Conservation (phyloP, 2,888 invertebrate genomes). For the Rhynchonema sp. region DNA sequence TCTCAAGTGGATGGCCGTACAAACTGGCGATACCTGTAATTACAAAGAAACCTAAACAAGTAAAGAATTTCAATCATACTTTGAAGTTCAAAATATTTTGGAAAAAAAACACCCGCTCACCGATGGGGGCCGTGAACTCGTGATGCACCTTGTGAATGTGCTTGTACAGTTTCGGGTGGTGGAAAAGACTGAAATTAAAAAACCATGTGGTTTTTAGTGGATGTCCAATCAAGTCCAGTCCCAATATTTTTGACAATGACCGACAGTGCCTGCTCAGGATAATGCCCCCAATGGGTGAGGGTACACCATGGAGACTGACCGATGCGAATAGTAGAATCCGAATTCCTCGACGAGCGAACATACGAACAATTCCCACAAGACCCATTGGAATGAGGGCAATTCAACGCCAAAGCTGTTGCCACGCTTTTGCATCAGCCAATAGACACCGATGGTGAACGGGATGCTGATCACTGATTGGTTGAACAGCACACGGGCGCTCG, state of each 20-base stretch:
- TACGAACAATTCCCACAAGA: conserved; percentile 49
- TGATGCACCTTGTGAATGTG: conserved; percentile 66
- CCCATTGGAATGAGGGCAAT: conserved; percentile 44
- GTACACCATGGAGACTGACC: too few species aligned
- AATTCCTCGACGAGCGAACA: conserved; percentile 57
- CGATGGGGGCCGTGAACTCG: conserved; percentile 67
- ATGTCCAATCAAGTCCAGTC: too few species aligned
- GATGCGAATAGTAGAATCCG: conserved; percentile 63
- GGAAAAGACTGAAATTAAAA: conserved; percentile 36
- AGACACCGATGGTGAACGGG: neutral
- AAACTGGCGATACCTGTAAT: conserved; percentile 15
- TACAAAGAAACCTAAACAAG: too few species aligned
- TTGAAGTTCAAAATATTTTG: too few species aligned
- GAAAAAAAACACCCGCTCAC: conserved; percentile 25
- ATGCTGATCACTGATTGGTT: neutral
- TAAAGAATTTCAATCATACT: too few species aligned
- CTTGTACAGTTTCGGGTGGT: conserved; percentile 52
- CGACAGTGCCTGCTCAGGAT: neutral
- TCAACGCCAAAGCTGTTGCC: neutral
- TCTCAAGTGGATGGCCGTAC: conserved; percentile 16
- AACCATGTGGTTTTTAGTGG: too few species aligned
- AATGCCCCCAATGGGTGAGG: too few species aligned
- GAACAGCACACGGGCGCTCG: neutral
- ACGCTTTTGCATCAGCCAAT: neutral
- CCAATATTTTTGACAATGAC: neutral